phyloP scores from a whole-genome alignment of 2,797 vertebrate species.

The Gymnoscopelus microlampas region DNA sequence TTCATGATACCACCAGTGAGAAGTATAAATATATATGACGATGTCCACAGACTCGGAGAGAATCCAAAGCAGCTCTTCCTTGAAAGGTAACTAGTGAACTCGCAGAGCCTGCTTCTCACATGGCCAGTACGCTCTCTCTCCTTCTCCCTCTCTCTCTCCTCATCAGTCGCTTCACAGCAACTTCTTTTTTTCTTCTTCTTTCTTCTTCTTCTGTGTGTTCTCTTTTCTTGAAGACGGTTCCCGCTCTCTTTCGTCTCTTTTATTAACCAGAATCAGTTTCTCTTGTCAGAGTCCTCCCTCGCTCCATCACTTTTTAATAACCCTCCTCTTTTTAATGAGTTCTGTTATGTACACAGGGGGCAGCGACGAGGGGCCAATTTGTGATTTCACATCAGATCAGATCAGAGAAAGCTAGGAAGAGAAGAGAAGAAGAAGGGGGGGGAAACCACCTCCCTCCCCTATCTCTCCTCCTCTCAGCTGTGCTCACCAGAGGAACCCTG shows the following conservation, averaged over 20 bases:
- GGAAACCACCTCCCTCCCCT: conserved; percentile 11
- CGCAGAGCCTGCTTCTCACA: no score
- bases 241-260: conserved; percentile 49
- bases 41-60: conserved; percentile 55
- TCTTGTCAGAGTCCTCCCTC: conserved; percentile 73
- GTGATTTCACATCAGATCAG: conserved; percentile 80
- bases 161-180: conserved; percentile 47
- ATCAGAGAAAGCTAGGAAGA: conserved; percentile 59
- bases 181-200: conserved; percentile 40
- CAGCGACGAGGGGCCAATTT: conserved; percentile 80
- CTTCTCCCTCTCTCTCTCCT: conserved; percentile 53
- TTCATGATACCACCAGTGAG: conserved; percentile 56
- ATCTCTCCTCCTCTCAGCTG: conserved; percentile 42
- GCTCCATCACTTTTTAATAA: conserved; percentile 83
- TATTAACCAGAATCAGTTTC: conserved; percentile 75
- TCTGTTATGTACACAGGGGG: conserved; percentile 81
- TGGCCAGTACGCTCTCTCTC: not conserved
- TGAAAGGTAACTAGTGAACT: conserved; percentile 66
- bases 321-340: conserved; percentile 81
- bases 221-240: conserved; percentile 13
- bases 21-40: conserved; percentile 62
- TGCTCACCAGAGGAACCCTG: conserved; percentile 52
- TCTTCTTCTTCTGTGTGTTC: conserved; percentile 22
- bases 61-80: conserved; percentile 43
- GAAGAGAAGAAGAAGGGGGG: not conserved